These are phyloP conservation scores for Leptopilina syphax DNA, from an alignment of 2,888 invertebrate genomes.

Conservation along the genomic window DNA sequence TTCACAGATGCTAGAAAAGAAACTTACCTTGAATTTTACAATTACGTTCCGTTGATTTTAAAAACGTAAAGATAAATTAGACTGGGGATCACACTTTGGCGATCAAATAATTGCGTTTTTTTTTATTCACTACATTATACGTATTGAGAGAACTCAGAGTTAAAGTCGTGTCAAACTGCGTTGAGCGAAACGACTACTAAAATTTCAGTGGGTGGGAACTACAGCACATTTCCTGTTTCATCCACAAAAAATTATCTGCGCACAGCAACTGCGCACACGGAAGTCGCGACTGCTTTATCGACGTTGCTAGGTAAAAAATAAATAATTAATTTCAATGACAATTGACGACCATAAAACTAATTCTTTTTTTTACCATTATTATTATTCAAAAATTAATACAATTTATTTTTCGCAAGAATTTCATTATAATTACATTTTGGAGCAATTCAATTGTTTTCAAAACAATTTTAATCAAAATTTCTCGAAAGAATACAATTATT, in stretches of 20 bases:
- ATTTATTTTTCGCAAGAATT: too few species aligned
- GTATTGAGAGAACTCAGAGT: constrained; percentile 46
- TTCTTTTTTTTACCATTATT: too few species aligned
- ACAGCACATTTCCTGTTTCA: constrained; percentile 19
- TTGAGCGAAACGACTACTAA: neutral
- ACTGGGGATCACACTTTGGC: constrained; percentile 56
- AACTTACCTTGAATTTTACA: constrained; percentile 36
- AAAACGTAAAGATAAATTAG: constrained; percentile 54
- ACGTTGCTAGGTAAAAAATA: neutral
- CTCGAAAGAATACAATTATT: too few species aligned
- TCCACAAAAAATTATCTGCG: neutral
- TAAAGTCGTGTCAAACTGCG: constrained; percentile 46
- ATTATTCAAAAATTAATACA: too few species aligned
- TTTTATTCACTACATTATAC: constrained; percentile 26
- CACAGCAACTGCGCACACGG: neutral
- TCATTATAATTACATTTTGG: too few species aligned
- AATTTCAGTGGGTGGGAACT: neutral
- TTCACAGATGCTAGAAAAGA: neutral
- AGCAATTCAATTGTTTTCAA: too few species aligned
- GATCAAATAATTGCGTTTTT: constrained; percentile 54
- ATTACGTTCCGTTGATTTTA: constrained; percentile 57
- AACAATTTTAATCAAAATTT: too few species aligned
- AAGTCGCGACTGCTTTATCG: neutral
- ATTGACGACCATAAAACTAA: too few species aligned
- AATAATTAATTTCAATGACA: neutral